These are phyloP conservation scores for Emydoidea blandingii DNA, from an alignment of 2,797 vertebrate genomes.

Conservation along the genomic window DNA sequence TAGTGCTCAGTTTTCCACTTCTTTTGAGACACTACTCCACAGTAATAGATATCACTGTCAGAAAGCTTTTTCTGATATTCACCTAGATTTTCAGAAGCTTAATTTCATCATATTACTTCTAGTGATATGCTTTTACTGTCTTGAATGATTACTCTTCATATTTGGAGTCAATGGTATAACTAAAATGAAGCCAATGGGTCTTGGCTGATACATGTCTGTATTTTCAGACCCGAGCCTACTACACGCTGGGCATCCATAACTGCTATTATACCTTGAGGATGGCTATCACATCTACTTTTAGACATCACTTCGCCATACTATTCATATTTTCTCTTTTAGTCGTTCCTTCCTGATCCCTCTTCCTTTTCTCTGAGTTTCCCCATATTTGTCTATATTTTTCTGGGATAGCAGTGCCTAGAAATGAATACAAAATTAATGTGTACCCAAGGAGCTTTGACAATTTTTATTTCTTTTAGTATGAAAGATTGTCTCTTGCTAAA, in stretches of 20 bases:
- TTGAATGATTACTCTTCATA: background rate
- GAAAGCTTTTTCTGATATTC: background rate
- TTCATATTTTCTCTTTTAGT: background rate
- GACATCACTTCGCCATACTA: background rate
- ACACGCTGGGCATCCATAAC: background rate
- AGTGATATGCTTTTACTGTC: background rate
- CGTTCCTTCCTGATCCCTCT: background rate
- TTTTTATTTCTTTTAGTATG: background rate
- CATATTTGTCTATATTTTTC: background rate
- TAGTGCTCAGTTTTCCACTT: background rate
- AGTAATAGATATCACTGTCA: background rate
- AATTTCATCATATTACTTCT: background rate
- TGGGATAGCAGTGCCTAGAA: background rate
- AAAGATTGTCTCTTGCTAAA: background rate
- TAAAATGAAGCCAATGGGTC: background rate
- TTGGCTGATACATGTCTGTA: background rate
- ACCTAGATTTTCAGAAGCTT: background rate
- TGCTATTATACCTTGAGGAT: background rate
- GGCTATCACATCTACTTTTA: background rate
- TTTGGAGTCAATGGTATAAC: background rate
- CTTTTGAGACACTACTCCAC: background rate
- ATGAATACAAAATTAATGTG: background rate
- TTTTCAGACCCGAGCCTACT: background rate
- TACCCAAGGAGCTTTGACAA: background rate
- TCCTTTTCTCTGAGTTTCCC: background rate